Percentiles rank a stretch among this genome's conserved stretches.
phyloP scores from a whole-genome alignment of 2,888 invertebrate species.

The Pollenia griseotomentosa region DNA sequence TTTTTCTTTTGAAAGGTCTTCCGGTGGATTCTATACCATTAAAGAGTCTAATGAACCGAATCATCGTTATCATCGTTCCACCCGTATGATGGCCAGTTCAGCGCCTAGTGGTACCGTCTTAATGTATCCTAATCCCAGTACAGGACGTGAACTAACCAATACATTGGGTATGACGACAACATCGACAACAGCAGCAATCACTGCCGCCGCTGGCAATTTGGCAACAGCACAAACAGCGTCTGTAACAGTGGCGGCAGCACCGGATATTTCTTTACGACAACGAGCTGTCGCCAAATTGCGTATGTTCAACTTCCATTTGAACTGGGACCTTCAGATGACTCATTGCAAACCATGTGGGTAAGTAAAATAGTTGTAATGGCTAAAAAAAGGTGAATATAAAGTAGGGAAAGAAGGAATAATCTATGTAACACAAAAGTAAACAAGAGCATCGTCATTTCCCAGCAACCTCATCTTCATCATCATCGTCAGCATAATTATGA shows the following conservation, averaged over 20 bases:
- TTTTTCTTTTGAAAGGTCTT: constrained; percentile 76
- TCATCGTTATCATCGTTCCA: constrained; percentile 76
- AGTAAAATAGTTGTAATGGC: constrained; percentile 75
- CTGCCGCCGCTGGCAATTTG: constrained; percentile 65
- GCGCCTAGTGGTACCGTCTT: constrained; percentile 82
- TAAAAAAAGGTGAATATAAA: constrained; percentile 25
- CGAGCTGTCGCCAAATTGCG: constrained; percentile 84
- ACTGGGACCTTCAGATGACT: constrained; percentile 85
- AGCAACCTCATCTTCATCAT: constrained; percentile 11
- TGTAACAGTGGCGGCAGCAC: constrained; percentile 75
- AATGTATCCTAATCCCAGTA: constrained; percentile 81
- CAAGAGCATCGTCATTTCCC: background rate
- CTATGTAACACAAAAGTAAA: constrained; percentile 2
- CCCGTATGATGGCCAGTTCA: constrained; percentile 80
- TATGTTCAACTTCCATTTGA: constrained; percentile 84
- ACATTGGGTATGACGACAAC: constrained; percentile 60
- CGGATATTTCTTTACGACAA: constrained; percentile 83
- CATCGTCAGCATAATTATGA: background rate
- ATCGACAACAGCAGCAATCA: constrained; percentile 69
- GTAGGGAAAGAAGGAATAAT: background rate
- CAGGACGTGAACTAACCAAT: constrained; percentile 71
- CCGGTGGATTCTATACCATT: constrained; percentile 81
- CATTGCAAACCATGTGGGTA: constrained; percentile 84
- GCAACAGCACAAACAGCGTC: constrained; percentile 69
- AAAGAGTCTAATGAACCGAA: constrained; percentile 76